phyloP scores from a whole-genome alignment of 64 coral and sea anemone genomes.

The Pocillopora verrucosa region DNA sequence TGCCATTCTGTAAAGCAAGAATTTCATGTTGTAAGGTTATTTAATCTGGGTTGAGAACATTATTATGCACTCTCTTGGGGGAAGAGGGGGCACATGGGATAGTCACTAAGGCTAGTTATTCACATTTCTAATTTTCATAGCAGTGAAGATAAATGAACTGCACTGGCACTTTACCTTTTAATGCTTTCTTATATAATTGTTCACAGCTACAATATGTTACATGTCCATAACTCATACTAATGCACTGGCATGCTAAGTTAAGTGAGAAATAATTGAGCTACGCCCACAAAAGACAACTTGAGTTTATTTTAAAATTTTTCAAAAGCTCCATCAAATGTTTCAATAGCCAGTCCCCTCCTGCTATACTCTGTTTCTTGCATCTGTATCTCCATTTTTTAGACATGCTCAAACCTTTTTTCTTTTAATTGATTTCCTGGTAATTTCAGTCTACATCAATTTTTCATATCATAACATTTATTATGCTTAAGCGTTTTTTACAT shows the following conservation, averaged over 20 bases:
- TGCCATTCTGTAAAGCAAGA: constrained; percentile 25
- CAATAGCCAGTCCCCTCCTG: constrained; percentile 5
- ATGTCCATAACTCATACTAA: not conserved
- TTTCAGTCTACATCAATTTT: constrained; percentile 20
- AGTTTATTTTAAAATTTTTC: not conserved
- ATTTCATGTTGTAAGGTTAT: constrained; percentile 24
- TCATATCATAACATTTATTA: constrained; percentile 4
- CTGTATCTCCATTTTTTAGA: not conserved
- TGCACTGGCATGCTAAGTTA: not conserved
- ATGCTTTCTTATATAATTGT: constrained; percentile 12
- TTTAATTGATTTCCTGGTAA: not conserved
- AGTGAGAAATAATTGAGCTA: constrained; percentile 18
- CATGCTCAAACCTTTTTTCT: not conserved
- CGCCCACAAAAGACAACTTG: constrained; percentile 9
- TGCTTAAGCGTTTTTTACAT: constrained; percentile 13
- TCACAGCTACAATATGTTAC: constrained; percentile 9
- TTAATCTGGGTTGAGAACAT: not conserved
- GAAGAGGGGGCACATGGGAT: no score
- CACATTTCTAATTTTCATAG: no score
- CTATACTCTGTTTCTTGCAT: constrained; percentile 2
- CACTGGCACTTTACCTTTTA: constrained; percentile 2
- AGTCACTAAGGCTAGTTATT: constrained; percentile 19
- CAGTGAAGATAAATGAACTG: no score
- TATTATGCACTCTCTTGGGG: not conserved
- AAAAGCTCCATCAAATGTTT: constrained; percentile 1